Conservation (phyloP, 2,113 vertebrate genomes). For the Terrapene triunguis region DNA sequence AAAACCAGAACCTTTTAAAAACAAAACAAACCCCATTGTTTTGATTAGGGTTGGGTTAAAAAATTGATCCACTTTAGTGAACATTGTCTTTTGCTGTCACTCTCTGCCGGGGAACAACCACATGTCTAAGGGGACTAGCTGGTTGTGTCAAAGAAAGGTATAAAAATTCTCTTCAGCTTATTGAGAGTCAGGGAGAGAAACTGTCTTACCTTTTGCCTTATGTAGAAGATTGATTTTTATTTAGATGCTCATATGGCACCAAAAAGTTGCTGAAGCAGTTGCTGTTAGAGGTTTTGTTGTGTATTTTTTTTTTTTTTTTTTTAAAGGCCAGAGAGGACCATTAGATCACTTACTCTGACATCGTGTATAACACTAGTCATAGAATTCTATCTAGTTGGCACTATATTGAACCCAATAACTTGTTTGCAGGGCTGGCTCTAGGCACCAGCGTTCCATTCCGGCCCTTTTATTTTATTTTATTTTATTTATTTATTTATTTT, state of each 20-base stretch:
- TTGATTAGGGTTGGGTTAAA: not conserved
- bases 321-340: not conserved
- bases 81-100: not conserved
- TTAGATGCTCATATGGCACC: not conserved
- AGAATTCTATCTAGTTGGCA: not conserved
- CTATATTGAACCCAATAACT: not conserved
- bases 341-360: fast-evolving
- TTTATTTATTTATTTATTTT: no score
- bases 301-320: not conserved
- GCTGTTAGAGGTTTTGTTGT: not conserved
- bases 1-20: not conserved
- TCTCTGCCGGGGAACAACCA: not conserved
- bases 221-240: not conserved
- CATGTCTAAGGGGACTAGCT: fast-evolving
- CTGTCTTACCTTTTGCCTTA: fast-evolving
- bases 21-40: not conserved
- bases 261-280: not conserved
- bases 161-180: not conserved
- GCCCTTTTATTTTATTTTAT: no score
- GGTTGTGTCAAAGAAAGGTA: not conserved
- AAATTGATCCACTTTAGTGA: not conserved
- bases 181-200: not conserved
- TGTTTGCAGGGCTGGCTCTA: not conserved
- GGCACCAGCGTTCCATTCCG: no score
- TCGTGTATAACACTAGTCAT: not conserved